These are phyloP conservation scores for Cephus sareptanus DNA, from an alignment of 2,888 invertebrate genomes.

Conservation along the genomic window DNA sequence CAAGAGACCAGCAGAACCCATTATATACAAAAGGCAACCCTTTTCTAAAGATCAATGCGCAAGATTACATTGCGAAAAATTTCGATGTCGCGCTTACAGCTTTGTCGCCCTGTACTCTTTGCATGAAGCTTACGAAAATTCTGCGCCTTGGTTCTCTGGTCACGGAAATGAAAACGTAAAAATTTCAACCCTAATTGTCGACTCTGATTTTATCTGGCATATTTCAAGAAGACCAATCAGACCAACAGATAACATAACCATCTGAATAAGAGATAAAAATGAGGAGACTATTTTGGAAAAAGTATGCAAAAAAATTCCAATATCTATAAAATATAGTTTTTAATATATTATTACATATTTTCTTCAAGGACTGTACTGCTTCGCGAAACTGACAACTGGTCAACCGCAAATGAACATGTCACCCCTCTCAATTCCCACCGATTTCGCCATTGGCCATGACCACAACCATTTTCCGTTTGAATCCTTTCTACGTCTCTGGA, in stretches of 20 bases:
- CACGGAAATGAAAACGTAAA: neutral
- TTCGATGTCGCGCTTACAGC: slow-evolving; percentile 31
- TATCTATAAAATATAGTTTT: neutral
- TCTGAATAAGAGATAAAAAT: neutral
- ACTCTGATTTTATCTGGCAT: neutral
- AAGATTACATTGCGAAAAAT: slow-evolving; percentile 65
- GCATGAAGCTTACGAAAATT: neutral
- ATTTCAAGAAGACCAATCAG: neutral
- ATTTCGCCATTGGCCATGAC: slow-evolving; percentile 38
- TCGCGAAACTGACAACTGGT: slow-evolving; percentile 49
- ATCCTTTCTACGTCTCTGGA: slow-evolving; percentile 33
- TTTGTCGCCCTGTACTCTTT: slow-evolving; percentile 16
- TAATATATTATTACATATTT: neutral
- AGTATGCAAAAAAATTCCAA: neutral
- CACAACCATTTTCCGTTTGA: slow-evolving; percentile 37
- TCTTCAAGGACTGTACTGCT: neutral
- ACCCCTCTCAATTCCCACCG: slow-evolving; percentile 60
- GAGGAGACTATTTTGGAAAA: neutral
- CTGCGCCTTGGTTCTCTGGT: neutral
- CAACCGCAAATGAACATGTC: slow-evolving; percentile 66
- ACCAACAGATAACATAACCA: neutral
- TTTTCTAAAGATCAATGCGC: slow-evolving; percentile 60
- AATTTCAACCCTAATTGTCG: neutral
- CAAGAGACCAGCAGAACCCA: slow-evolving; percentile 60
- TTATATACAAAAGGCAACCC: slow-evolving; percentile 60